Evolutionary conservation across 2,888 invertebrate genomes (phyloP), one percentile per base, ranked within the genome.

Genomic region (Elgonia sp.): DNA sequence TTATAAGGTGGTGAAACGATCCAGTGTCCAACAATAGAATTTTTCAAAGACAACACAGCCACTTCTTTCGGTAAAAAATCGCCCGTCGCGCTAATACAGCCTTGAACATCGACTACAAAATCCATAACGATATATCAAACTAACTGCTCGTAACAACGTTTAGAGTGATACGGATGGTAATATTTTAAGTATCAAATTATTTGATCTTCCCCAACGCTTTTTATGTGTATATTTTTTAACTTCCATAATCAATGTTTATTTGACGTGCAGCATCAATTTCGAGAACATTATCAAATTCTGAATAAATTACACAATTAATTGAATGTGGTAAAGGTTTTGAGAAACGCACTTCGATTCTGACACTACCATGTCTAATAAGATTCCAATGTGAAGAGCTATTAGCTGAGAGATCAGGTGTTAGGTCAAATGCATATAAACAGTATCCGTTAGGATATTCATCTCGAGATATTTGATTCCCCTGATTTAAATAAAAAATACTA

Each of bases 201-300:
- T 29, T 29, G 29, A 29, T 29, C 29, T 29, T 29, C 29, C 29
- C 29, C 29, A 29, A 1, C 5, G 5, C 29, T 29, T 29, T 29
- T 29, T 29, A 29, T 29, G 29, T 29, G 29, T 29, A 5, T 29
- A 29, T 29, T 29, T n/a, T n/a, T 40, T 67, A 76, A 57, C 63
- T 63, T 7, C 77, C 65, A 60, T 60, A 80, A 55, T 80, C 79
- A 2, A 69, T 46, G 21, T 18, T 80, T 6, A 70, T 40, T 80
- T 80, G 83, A 37, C 86, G 65, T 7, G 67, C 73, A 10, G 90
- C 67, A 63, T 92, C 91, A 9, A 92, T 91, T 82, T 93, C 91
- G 14, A 93, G 80, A 14, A 92, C 63, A 82, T 92, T 93, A 60
- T 93, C 92, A 65, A 90, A 92, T 81, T 93, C 93, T 0, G 91